Conservation (phyloP, 2,797 vertebrate genomes). For the Alfaro cultratus region DNA sequence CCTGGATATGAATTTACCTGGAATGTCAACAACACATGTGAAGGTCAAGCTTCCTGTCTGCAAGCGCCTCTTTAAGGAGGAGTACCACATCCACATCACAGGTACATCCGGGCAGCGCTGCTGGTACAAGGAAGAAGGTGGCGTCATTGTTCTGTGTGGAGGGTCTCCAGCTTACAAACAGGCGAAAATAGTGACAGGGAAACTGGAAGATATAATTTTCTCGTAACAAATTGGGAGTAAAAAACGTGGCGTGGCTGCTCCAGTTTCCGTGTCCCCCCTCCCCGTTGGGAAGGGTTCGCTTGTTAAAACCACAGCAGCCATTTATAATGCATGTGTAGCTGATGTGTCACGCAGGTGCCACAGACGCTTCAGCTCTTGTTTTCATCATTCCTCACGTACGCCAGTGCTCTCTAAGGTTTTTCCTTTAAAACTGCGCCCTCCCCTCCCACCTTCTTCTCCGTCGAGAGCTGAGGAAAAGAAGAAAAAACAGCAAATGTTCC, state of each 20-base stretch:
- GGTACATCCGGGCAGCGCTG: constrained; percentile 75
- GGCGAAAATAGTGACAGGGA: constrained; percentile 33
- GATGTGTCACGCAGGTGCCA: constrained; percentile 57
- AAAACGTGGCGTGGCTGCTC: constrained; percentile 41
- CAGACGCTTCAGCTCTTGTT: constrained; percentile 4
- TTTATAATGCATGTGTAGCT: constrained; percentile 60
- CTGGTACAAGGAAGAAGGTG: background rate
- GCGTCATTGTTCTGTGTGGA: constrained; percentile 11
- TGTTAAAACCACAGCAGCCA: constrained; percentile 51
- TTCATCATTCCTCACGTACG: constrained; percentile 48
- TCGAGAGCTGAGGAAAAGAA: constrained; percentile 21
- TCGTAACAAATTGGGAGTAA: constrained; percentile 21
- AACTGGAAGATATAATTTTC: constrained; percentile 40
- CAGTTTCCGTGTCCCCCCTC: constrained; percentile 36
- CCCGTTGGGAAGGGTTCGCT: constrained; percentile 39
- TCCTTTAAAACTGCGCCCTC: constrained; percentile 39
- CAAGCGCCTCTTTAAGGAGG: constrained; percentile 93
- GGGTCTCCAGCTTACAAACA: background rate
- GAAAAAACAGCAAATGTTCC: constrained; percentile 62
- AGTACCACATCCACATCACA: constrained; percentile 97
- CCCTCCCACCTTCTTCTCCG: constrained; percentile 31
- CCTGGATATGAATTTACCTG: constrained; percentile 95
- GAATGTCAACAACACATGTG: constrained; percentile 92
- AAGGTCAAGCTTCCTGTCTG: constrained; percentile 94
- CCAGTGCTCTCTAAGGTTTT: constrained; percentile 48